These are phyloP conservation scores for Pherbina coryleti DNA, from an alignment of 2,888 invertebrate genomes.

Conservation along the genomic window DNA sequence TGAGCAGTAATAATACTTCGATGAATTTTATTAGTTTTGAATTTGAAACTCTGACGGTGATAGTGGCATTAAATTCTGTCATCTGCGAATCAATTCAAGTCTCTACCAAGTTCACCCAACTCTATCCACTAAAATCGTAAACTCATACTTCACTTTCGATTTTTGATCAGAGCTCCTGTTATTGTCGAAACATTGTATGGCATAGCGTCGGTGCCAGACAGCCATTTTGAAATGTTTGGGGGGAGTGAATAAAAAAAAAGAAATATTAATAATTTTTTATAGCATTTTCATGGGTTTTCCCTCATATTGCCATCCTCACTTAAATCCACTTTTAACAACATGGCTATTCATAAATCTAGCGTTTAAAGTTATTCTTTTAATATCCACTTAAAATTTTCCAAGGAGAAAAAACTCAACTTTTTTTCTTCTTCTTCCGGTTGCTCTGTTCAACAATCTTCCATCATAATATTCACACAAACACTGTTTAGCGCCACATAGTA, in stretches of 20 bases:
- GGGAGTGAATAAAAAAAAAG: too few species aligned
- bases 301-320: not conserved
- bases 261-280: not conserved
- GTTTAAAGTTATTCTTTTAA: not conserved
- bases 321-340: too few species aligned
- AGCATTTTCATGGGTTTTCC: not conserved
- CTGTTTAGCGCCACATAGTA: not conserved
- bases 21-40: too few species aligned
- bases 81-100: not conserved
- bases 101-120: not conserved
- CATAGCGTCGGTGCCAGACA: too few species aligned
- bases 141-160: not conserved
- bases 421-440: not conserved
- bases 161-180: not conserved
- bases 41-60: too few species aligned
- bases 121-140: not conserved
- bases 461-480: not conserved
- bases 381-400: constrained; percentile 6
- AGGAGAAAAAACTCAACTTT: not conserved
- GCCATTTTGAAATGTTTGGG: too few species aligned
- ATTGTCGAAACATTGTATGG: not conserved
- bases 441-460: not conserved
- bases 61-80: not conserved
- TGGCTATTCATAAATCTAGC: too few species aligned
- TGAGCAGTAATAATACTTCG: too few species aligned